These are phyloP conservation scores for Isaurus tuberculatus DNA, from an alignment of 92 coral and sea anemone species.

Conservation along the genomic window DNA sequence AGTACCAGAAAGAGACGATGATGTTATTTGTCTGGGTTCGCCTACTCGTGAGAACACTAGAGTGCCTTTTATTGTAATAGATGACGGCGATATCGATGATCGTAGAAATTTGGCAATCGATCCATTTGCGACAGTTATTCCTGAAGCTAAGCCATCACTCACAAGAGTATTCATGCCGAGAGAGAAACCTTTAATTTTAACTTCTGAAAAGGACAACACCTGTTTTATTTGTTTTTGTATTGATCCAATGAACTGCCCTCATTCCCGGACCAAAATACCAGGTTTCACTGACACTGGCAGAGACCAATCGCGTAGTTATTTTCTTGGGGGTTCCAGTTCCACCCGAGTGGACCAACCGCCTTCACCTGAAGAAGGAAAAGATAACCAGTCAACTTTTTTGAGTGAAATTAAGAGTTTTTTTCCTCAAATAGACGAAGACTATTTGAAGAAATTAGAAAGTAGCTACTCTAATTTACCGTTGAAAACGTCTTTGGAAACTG, in stretches of 20 bases:
- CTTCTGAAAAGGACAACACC: not conserved
- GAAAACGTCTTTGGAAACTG: constrained; percentile 55
- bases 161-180: not conserved
- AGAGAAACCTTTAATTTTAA: not conserved
- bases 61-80: constrained; percentile 20
- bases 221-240: not conserved
- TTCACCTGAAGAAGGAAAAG: constrained; percentile 42
- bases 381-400: constrained; percentile 17
- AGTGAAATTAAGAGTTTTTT: constrained; percentile 62
- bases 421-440: constrained; percentile 74
- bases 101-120: not conserved
- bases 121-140: not conserved
- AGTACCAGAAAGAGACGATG: constrained; percentile 54
- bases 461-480: constrained; percentile 58
- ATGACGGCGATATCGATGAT: constrained; percentile 33
- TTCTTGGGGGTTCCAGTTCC: not conserved
- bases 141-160: not conserved
- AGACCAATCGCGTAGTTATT: not conserved
- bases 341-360: constrained; percentile 3
- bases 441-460: constrained; percentile 56
- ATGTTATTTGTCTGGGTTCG: constrained; percentile 61
- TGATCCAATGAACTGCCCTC: not conserved
- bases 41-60: constrained; percentile 26
- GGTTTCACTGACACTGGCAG: not conserved
- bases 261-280: not conserved